Evolutionary conservation across 2,113 vertebrate genomes (phyloP), one percentile per base, ranked within the genome.

Genomic region (Coracopsis vasa): DNA sequence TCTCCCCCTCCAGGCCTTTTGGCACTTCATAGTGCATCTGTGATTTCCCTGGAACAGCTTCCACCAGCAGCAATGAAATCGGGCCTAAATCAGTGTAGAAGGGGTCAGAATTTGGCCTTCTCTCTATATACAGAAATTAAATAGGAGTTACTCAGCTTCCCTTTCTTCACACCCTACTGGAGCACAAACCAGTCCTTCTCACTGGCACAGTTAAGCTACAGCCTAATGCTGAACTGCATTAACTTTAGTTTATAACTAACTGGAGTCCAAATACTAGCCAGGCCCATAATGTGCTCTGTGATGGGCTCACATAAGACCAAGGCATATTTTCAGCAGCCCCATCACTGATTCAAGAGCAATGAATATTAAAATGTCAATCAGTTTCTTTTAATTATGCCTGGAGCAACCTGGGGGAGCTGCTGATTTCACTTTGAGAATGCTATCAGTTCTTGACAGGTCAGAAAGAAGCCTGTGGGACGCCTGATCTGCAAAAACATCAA

Each of bases 321-420:
- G 45, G 21, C 17, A 39, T 79, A 39, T 66, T 93, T 90, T 92
- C 58, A 79, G 60, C 70, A 83, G 13, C 13, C 7, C 47, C 21
- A 24, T 73, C 91, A 87, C 53, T 66, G 37, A 80, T 80, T 85
- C 53, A 72, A 72, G 47, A 90, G 62, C 56, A 72, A 54, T 1
- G 14, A n/a, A 62, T 92, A 81, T 95, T 95, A 92, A 91, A 92
- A 86, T 62, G 56, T 56, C 88, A 69, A 7, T 89, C 82, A 58
- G 14, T 69, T 94, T 47, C 28, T 83, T 95, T 93, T 88, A 88
- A 70, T 93, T 80, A 88, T 79, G 37, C 35, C 41, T 62, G 37
- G 39, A 74, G 51, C 29, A 53, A 51, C 25, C 64, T 47, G 51
- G 42, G 51, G n/a, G 33, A 74, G 60, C 62, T 85, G 42, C 45